Conservation (phyloP, 1,140 invertebrate species). For the Condylostylus longicornis region DNA sequence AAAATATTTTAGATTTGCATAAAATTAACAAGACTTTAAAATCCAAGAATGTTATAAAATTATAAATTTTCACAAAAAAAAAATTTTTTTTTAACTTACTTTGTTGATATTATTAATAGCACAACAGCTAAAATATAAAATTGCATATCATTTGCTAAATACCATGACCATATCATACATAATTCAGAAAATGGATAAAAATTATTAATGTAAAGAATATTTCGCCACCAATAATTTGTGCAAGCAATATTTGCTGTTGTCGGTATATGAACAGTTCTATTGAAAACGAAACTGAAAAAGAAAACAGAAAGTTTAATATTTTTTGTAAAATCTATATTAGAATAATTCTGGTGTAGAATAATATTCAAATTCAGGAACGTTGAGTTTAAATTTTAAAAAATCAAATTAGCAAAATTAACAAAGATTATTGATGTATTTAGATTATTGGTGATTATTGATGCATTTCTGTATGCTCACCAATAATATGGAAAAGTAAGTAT, state of each 20-base stretch:
- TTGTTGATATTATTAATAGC: slow-evolving; percentile 56
- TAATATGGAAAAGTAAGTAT: too few relatives aligned
- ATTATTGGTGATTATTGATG: too few relatives aligned
- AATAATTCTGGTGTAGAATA: too few relatives aligned
- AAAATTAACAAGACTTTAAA: background rate
- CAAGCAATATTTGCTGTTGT: slow-evolving; percentile 60
- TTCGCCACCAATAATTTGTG: slow-evolving; percentile 67
- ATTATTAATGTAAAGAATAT: slow-evolving; percentile 66
- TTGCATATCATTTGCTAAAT: slow-evolving; percentile 85
- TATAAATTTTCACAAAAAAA: slow-evolving; percentile 2
- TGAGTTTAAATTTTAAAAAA: too few relatives aligned
- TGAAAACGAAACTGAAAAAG: slow-evolving; percentile 26
- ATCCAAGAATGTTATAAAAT: background rate
- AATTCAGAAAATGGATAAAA: slow-evolving; percentile 61
- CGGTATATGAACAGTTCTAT: slow-evolving; percentile 58
- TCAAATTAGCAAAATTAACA: too few relatives aligned
- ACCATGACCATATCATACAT: slow-evolving; percentile 84
- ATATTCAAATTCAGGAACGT: too few relatives aligned
- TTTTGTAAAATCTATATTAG: too few relatives aligned
- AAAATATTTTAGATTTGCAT: background rate
- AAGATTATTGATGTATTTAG: too few relatives aligned
- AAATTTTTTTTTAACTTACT: slow-evolving; percentile 34
- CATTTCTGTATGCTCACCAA: too few relatives aligned
- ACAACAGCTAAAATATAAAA: slow-evolving; percentile 63
- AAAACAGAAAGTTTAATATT: background rate